Base-by-base conservation (phyloP, 2,113 vertebrate species). In the Aptenodytes forsteri region DNA sequence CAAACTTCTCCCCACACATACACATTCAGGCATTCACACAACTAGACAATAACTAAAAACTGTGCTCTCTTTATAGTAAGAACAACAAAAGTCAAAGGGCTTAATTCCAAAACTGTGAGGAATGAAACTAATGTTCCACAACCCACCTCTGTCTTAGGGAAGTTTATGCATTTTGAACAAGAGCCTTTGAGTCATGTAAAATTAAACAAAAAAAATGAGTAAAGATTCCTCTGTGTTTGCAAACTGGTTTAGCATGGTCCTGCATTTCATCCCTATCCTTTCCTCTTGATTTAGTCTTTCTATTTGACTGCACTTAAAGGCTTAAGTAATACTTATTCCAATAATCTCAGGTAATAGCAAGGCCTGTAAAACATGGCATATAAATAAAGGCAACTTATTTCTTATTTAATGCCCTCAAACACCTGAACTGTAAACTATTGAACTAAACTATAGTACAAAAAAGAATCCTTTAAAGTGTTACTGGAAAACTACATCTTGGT, bases 51-150 rank as follows among this genome's bases (percentile, higher is more conserved):
- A 92, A 94, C 54, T 82, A 97, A 95, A 95, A 97, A 97, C 94
- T 96, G n/a, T 95, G 89, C 89, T 97, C 85, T 96, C 96, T 96
- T 97, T 97, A 96, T 97, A 91, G 66, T 71, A 91, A 52, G 56
- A 92, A 94, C 83, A 93, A 96, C 77, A 89, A 40, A 97, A 97
- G 95, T 92, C 91, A 96, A 97, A 97, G 93, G 52, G 88, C 93
- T 97, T 93, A 25, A 97, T 97, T 95, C 75, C 88, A 97, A 96
- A 95, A 96, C 80, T 86, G 80, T 64, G n/a, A 95, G 83, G 96
- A 98, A 97, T 98, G 95, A 97, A 96, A 94, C 79, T 95, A 94
- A 96, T 14, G 91, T 96, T 96, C 92, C 81, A 96, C 95, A 97
- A 83, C 70, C 95, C 95, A 97, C 95, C 91, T 93, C 95, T 97